A percentile compares a stretch with the other conserved stretches of the same genome.
Conservation (phyloP, 2,797 vertebrate genomes). For the Urophycis tenuis region DNA sequence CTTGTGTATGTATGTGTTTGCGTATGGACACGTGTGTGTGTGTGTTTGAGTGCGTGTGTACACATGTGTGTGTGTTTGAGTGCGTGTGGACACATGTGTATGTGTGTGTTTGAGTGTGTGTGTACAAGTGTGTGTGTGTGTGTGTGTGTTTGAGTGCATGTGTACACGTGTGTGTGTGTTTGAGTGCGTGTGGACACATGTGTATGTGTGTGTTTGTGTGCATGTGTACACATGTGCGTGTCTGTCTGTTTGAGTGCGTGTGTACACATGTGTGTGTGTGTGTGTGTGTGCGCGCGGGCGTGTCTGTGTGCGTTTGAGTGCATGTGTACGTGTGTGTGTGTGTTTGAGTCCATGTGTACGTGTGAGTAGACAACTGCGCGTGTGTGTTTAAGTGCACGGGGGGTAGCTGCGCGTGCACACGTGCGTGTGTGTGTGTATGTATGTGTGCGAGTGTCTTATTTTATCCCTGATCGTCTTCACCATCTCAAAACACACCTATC, state of each 20-base stretch:
- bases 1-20: background rate
- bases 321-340: background rate
- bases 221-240: slow-evolving; percentile 7
- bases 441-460: background rate
- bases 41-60: slow-evolving; percentile 12
- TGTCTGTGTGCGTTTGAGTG: no score
- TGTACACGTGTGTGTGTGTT: slow-evolving; percentile 6
- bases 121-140: slow-evolving; percentile 6
- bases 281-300: no score
- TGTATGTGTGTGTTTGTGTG: slow-evolving; percentile 17
- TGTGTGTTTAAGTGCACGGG: no score
- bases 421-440: slow-evolving; percentile 16
- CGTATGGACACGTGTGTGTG: background rate
- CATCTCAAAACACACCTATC: slow-evolving; percentile 29
- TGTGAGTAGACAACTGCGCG: slow-evolving; percentile 9
- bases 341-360: background rate
- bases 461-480: slow-evolving; percentile 15
- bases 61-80: background rate
- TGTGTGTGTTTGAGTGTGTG: background rate
- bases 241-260: background rate
- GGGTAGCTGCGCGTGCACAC: background rate
- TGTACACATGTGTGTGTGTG: slow-evolving; percentile 6
- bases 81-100: background rate
- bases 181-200: slow-evolving; percentile 12
- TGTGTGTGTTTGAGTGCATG: slow-evolving; percentile 7